Conservation (phyloP, 2,797 vertebrate species). For the Paedocypris micromegethes region DNA sequence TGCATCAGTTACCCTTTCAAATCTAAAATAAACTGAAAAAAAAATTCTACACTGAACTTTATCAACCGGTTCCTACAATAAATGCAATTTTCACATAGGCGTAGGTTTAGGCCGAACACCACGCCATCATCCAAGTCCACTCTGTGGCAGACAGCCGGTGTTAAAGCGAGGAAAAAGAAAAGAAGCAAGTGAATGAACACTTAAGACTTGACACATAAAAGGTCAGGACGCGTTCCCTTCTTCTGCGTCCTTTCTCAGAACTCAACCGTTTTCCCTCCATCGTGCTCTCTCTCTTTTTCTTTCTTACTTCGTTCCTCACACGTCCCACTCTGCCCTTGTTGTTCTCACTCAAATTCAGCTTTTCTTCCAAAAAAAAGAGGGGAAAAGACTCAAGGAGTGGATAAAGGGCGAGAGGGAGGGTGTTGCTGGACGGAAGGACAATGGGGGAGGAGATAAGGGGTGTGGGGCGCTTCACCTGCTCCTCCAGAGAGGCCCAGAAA, state of each 20-base stretch:
- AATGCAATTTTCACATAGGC: slow-evolving; percentile 3
- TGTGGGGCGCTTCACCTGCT: slow-evolving; percentile 51
- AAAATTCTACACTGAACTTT: slow-evolving; percentile 1
- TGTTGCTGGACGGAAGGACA: slow-evolving; percentile 46
- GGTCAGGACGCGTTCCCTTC: slow-evolving; percentile 38
- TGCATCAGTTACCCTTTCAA: no score
- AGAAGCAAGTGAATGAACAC: slow-evolving; percentile 41
- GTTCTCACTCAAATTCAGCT: slow-evolving; percentile 39
- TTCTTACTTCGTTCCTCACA: slow-evolving; percentile 38
- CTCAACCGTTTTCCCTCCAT: slow-evolving; percentile 31
- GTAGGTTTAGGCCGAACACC: slow-evolving; percentile 33
- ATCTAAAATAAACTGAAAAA: neutral
- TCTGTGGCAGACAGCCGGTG: slow-evolving; percentile 22
- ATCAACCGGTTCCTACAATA: neutral
- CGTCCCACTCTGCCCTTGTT: slow-evolving; percentile 40
- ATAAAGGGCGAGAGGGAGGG: slow-evolving; percentile 27
- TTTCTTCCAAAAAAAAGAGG: slow-evolving; percentile 48
- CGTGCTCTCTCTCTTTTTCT: slow-evolving; percentile 27
- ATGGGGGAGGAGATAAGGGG: slow-evolving; percentile 45
- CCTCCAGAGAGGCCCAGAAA: slow-evolving; percentile 51
- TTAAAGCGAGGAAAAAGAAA: slow-evolving; percentile 35
- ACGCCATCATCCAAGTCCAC: slow-evolving; percentile 27
- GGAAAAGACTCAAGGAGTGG: slow-evolving; percentile 39
- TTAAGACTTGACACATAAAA: slow-evolving; percentile 45
- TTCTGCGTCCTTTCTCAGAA: slow-evolving; percentile 42